Evolutionary conservation across 1,140 invertebrate genomes (phyloP), one percentile per base, ranked within the genome.

Genomic region (Acromyrmex echinatior): DNA sequence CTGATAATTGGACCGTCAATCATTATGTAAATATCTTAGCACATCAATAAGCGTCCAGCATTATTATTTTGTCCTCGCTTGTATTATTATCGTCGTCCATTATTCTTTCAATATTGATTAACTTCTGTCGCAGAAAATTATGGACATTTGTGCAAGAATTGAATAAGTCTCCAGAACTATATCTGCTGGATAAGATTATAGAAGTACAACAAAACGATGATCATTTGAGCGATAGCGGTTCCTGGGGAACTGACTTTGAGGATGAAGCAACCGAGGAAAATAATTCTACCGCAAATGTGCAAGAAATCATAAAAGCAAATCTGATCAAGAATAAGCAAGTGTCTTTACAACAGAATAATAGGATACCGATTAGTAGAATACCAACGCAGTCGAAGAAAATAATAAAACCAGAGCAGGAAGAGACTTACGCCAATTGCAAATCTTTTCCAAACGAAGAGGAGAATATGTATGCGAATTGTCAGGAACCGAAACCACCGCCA

Each of bases 241-340:
- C 93, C 5, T 95, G 94, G 95, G 95, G 91, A 25, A 94, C 94
- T 0, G 95, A 95, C 6, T 95, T 95, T n/a, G 94, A 94, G 0
- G 94, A 94, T 60, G 92, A 91, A 6, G 39, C 25, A 5, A 39
- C n/a, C 31, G 90, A 93, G 12, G 94, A 94, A 4, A 90, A 76
- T 18, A 74, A 86, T 14, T 65, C 49, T 0, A 3, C 21, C 0
- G 71, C 45, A 5, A n/a, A 74, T 2, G 56, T 5, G 10, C 74
- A 49, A 10, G 76, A 80, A 63, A 39, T 68, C 2, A 6, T 18
- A 6, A 66, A 77, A 28, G n/a, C 28, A 10, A 80, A 35, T 28
- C 14, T 25, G 4, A 35, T 39, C 2, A 70, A 31, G 60, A 60
- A 14, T 25, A 74, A 18, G 18, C 21, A 86, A 2, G 6, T 9